These are phyloP conservation scores for Ephestia elutella DNA, from an alignment of 1,140 invertebrate species.

Conservation along the genomic window DNA sequence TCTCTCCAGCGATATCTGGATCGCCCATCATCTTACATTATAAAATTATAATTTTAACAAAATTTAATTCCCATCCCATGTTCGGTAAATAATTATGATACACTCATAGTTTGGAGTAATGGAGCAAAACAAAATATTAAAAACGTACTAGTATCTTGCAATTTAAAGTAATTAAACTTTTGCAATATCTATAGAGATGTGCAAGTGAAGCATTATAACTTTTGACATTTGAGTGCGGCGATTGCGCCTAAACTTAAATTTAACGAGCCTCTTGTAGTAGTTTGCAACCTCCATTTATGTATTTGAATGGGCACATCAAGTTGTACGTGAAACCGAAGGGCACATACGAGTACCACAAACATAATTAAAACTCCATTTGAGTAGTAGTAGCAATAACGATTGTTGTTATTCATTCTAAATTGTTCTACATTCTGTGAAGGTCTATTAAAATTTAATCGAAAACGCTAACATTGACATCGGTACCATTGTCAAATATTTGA, in stretches of 20 bases:
- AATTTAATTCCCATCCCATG: neutral
- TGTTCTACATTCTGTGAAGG: neutral
- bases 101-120: neutral
- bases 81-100: neutral
- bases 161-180: neutral
- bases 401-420: neutral
- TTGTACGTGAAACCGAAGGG: neutral
- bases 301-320: neutral
- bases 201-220: neutral
- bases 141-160: neutral
- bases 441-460: neutral
- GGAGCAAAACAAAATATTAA: neutral
- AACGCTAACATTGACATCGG: neutral
- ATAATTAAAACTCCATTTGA: neutral
- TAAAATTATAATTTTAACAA: neutral
- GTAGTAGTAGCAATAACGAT: neutral
- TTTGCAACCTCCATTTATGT: neutral
- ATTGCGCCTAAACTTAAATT: neutral
- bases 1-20: neutral
- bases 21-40: neutral
- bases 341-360: neutral
- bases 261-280: neutral
- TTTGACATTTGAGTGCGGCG: neutral
- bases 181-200: neutral
- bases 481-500: conserved; percentile 3